Conservation (phyloP, 2,888 invertebrate species). For the Pollenia amentaria region DNA sequence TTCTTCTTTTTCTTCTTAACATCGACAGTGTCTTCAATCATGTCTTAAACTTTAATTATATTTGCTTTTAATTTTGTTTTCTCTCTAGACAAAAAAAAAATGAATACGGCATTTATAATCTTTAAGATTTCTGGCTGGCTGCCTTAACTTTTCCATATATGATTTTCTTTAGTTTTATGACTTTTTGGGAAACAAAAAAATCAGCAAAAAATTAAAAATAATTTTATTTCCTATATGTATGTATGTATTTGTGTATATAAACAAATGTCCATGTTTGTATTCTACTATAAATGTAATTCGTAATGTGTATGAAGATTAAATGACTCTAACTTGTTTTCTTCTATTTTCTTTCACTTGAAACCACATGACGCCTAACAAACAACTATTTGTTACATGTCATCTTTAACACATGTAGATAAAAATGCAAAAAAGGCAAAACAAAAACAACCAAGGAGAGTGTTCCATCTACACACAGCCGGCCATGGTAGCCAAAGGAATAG, state of each 20-base stretch:
- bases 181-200: constrained; percentile 19
- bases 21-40: constrained; percentile 43
- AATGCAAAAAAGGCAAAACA: constrained; percentile 29
- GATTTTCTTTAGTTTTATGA: constrained; percentile 54
- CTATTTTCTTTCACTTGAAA: constrained; percentile 68
- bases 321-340: constrained; percentile 61
- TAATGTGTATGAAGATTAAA: constrained; percentile 50
- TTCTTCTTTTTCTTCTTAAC: neutral
- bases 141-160: constrained; percentile 39
- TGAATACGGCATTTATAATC: constrained; percentile 28
- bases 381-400: constrained; percentile 74
- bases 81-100: neutral
- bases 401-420: constrained; percentile 70
- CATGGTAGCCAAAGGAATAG: constrained; percentile 24
- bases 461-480: neutral
- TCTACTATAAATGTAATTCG: neutral
- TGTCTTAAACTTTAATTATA: constrained; percentile 51
- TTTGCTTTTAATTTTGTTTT: constrained; percentile 59
- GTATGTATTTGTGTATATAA: neutral
- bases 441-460: neutral
- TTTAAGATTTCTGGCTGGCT: neutral
- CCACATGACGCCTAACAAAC: constrained; percentile 73
- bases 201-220: constrained; percentile 13
- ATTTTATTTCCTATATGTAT: constrained; percentile 57
- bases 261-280: neutral